Base-by-base conservation (phyloP, 2,888 invertebrate genomes). In the Nomada ruficornis region DNA sequence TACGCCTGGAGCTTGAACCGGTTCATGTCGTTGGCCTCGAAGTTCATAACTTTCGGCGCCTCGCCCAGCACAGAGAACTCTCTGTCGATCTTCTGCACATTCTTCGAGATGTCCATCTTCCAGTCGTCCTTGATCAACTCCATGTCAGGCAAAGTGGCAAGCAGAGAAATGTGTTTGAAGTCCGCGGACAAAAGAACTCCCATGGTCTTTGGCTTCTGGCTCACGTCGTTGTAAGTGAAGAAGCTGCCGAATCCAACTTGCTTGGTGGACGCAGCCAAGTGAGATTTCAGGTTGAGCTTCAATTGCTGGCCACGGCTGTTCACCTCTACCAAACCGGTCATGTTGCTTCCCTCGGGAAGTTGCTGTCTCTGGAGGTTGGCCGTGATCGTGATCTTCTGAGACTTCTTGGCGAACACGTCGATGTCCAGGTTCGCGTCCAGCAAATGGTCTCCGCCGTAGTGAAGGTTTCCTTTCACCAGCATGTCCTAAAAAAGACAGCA, bases 381-480 rank as follows among this genome's bases (percentile, higher is more conserved):
- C 3, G 87, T 87, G 10, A 94, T 80, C 3, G 94, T 91, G 60
- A 96, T 94, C 91, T 95, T 96, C 82, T 96, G 95, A 13, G 95
- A 94, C 9, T 95, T 94, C 82, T 95, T 94, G 9, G 94, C 94
- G 90, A 96, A 96, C 2, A 96, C 91, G 87, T 96, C 96, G 1
- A 96, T 90, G 23, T 95, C 94, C 7, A 95, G 11, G 68, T 94
- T 94, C 1, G 93, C 93, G 47, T 94, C 93, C 26, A 94, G 75
- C 2, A 93, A 75, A 74, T 94, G 91, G 0, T 94, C 91, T 0
- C 94, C 92, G 42, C 95, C 94, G 0, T 93, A 91, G 67, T 94
- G 94, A 1, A 94, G 36, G 75, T 94, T 94, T 44, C 95, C 95
- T 23, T 93, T 94, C 20, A 95, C 90, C 2, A 91, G 89, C 75